Percentiles rank a stretch among this genome's conserved stretches.
Conservation (phyloP, 2,888 invertebrate species). For the Ophraella communa region DNA sequence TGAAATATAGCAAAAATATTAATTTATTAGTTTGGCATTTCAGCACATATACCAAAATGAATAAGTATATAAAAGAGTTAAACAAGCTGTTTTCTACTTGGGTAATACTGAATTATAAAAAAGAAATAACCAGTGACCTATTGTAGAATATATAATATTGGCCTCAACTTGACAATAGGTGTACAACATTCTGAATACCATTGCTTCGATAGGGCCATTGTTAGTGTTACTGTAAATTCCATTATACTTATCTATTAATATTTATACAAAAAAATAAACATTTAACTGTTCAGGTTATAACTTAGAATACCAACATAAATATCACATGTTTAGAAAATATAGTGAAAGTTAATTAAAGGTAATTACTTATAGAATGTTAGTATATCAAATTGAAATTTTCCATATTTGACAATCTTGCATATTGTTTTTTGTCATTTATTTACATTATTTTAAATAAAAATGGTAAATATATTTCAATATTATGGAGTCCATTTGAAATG, state of each 20-base stretch:
- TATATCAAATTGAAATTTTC: background rate
- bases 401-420: too few species aligned
- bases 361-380: background rate
- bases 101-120: constrained; percentile 20
- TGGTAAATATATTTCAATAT: too few species aligned
- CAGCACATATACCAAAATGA: background rate
- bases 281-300: too few species aligned
- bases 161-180: constrained; percentile 17
- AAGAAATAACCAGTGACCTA: constrained; percentile 21
- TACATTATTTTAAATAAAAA: background rate
- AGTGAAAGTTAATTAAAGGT: background rate
- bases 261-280: too few species aligned
- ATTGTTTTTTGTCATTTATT: background rate
- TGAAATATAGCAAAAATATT: too few species aligned
- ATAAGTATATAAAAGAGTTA: background rate
- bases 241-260: too few species aligned
- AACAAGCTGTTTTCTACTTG: constrained; percentile 15
- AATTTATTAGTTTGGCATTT: background rate
- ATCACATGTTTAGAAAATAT: background rate
- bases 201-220: constrained; percentile 22
- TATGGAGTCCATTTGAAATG: too few species aligned
- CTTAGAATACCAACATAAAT: background rate
- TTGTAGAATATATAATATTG: constrained; percentile 20
- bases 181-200: constrained; percentile 13
- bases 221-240: background rate